These are phyloP conservation scores for Chionoecetes opilio DNA, from an alignment of 1,140 invertebrate species.

Conservation along the genomic window DNA sequence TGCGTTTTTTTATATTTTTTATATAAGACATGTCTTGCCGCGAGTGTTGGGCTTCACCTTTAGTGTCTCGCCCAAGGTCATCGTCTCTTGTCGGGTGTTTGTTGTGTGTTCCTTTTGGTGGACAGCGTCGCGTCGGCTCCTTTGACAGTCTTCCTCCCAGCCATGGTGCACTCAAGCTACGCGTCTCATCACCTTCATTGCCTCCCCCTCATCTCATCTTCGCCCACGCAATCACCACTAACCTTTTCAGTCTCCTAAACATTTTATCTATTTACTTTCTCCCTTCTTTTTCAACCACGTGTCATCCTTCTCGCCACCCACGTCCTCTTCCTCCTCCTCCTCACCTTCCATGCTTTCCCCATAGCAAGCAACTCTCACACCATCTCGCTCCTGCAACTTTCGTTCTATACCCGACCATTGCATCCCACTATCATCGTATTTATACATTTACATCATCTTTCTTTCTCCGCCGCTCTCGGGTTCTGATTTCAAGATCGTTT, in stretches of 20 bases:
- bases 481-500: background rate
- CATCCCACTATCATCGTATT: background rate
- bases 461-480: background rate
- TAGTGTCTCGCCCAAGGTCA: background rate
- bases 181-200: background rate
- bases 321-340: background rate
- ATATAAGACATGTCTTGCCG: no score
- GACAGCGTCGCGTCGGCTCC: background rate
- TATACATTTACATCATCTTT: background rate
- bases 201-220: background rate
- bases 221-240: background rate
- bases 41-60: background rate
- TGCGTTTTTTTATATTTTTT: no score
- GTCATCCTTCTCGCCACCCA: background rate
- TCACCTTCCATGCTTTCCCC: background rate
- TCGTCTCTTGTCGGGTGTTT: background rate
- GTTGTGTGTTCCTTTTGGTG: background rate
- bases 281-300: background rate
- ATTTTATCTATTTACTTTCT: background rate
- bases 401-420: background rate
- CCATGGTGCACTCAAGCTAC: background rate
- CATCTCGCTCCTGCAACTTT: background rate
- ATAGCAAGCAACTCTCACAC: background rate
- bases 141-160: background rate
- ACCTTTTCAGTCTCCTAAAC: background rate